Conservation (phyloP, 2,113 vertebrate genomes). For the Anolis sagrei region DNA sequence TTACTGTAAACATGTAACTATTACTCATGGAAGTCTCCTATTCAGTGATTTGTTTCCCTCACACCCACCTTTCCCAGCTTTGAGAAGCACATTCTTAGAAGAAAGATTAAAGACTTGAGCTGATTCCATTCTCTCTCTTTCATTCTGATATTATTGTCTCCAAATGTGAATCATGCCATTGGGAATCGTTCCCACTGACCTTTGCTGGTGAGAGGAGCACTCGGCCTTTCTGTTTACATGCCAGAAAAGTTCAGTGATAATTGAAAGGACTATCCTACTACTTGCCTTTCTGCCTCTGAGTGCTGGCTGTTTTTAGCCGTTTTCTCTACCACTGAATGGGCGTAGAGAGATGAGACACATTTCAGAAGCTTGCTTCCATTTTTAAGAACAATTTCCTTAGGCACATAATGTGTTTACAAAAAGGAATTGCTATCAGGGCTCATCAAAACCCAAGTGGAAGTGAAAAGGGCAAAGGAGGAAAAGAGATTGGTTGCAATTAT, state of each 20-base stretch:
- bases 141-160: not conserved
- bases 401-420: constrained; percentile 11
- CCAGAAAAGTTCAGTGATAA: not conserved
- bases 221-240: not conserved
- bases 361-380: not conserved
- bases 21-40: too few species aligned
- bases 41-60: too few species aligned
- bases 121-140: not conserved
- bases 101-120: not conserved
- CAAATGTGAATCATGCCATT: not conserved
- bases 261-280: not conserved
- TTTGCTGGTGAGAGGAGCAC: not conserved
- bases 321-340: not conserved
- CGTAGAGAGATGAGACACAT: not conserved
- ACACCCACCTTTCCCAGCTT: too few species aligned
- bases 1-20: too few species aligned
- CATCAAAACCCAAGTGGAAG: not conserved
- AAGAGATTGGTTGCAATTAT: not conserved
- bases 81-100: too few species aligned
- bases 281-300: not conserved
- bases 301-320: not conserved
- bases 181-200: not conserved
- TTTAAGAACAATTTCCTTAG: not conserved
- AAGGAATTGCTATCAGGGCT: not conserved
- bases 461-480: not conserved